Evolutionary conservation across 1,140 invertebrate genomes (phyloP), one percentile per base, ranked within the genome.

Genomic region (Platyscapa corneri): DNA sequence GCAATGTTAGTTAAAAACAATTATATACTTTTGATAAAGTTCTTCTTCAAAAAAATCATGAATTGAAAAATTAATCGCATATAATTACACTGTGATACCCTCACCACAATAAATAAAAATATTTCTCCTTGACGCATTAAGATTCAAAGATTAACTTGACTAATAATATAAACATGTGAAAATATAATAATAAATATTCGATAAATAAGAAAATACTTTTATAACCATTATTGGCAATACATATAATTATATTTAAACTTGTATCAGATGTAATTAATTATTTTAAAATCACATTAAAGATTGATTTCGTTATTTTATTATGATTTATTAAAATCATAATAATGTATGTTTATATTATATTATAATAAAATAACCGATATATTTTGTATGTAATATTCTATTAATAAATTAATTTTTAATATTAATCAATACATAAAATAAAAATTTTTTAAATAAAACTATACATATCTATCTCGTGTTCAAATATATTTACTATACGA

Each of bases 1-100:
- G 16, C 53, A 64, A n/a, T 49, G 16, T 74, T 79, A 42, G 49
- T 85, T 81, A 49, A 75, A 85, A 76, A 49, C 84, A 85, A 80
- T 85, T 81, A 76, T 81, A 76, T 60, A 67, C 27, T 81, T 76
- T 46, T 27, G 78, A 85, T 81, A 81, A 84, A 74, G 37, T 75
- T 81, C 67, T 49, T 76, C 65, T 56, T 85, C 65, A 37, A 77
- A 18, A 64, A 65, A 39, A 39, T 27, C 32, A 74, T 18, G 60
- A 0, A 16, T 37, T 67, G 20, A 72, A 80, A 80, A 80, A 80
- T 79, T 37, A 74, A 80, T 80, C 32, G 30, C 3, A 65, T 34
- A 60, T 84, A 78, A 84, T 84, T 84, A 72, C 46, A 34, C n/a
- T 84, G 0, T 14, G 23, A 70, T 84, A 42, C 82, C 53, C 27